Evolutionary conservation across 2,113 vertebrate genomes (phyloP), one percentile per base, ranked within the genome.

Genomic region (Uria lomvia): DNA sequence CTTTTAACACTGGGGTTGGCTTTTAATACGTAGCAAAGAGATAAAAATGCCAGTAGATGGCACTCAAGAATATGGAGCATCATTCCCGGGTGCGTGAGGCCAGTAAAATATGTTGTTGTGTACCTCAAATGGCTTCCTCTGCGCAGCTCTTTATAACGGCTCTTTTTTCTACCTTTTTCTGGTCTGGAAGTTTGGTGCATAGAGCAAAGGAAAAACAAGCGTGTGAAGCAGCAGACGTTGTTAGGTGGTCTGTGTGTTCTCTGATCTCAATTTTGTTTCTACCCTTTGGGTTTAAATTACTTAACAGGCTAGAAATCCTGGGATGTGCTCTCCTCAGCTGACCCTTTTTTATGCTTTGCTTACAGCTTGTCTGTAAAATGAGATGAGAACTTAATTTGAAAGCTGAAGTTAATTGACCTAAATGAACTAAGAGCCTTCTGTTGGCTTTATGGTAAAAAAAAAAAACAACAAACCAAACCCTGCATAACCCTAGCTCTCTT

Each of bases 351-450:
- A 65, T 34, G 91, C 94, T 96, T 95, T 97, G 86, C 96, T 97
- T 96, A 87, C 91, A 92, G 91, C 92, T 76, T 88, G 75, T 90
- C 93, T 90, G 86, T 90, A 96, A 96, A 95, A 94, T 9, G 86
- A 94, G 86, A 95, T 32, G 87, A 94, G 94, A 92, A 95, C 80
- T 96, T 96, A 94, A 96, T 96, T 96, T 96, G 88, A 95, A 95
- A 96, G 93, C 92, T 74, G 84, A 71, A 82, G 86, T 97, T 96
- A 96, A 95, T 95, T 96, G 95, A 94, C 94, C 95, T 94, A 97
- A 94, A 95, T 96, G 91, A 93, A 90, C 84, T 66, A 86, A 95
- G 82, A 95, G 88, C 89, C 89, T 96, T 97, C 95, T 95, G 87
- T 29, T 96, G 91, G 72, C 77, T 95, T 76, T 34, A 62, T 27